Percentiles rank a stretch among this genome's conserved stretches.
phyloP scores from a whole-genome alignment of 2,797 vertebrate species.

The Acanthornis magna region DNA sequence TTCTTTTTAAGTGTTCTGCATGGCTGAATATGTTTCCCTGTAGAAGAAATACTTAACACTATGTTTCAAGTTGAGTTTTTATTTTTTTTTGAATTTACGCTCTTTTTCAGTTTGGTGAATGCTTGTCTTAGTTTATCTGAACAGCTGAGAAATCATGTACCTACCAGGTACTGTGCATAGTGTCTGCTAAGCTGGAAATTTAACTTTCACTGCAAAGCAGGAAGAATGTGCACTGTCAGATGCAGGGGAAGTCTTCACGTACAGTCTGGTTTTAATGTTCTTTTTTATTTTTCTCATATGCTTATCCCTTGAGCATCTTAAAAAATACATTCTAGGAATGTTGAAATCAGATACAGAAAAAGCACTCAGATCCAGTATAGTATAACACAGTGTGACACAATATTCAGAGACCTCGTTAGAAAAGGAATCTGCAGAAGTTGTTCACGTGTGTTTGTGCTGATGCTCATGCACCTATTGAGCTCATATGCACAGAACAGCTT shows the following conservation, averaged over 20 bases:
- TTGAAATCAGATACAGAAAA: neutral
- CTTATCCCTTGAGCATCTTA: neutral
- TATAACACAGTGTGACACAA: neutral
- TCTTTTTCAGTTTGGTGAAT: neutral
- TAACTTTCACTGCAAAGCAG: neutral
- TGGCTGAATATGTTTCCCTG: neutral
- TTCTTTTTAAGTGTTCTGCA: neutral
- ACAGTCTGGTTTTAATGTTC: neutral
- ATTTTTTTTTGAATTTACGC: neutral
- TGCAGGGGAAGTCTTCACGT: neutral
- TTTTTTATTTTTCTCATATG: neutral
- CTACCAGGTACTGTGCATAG: neutral
- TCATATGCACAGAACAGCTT: neutral
- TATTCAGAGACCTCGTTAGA: neutral
- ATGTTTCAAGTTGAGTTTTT: neutral
- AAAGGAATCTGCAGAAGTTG: neutral
- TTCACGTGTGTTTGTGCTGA: neutral
- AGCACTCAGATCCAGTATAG: neutral
- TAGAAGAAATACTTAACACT: neutral
- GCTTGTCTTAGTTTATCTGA: neutral
- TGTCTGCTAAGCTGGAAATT: neutral
- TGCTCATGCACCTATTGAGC: rapidly evolving
- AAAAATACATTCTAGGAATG: neutral
- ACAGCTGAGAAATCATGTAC: neutral
- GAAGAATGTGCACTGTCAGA: neutral